Percentiles rank a stretch among this genome's conserved stretches.
phyloP scores from a whole-genome alignment of 1,140 invertebrate species.

The Halesus radiatus region DNA sequence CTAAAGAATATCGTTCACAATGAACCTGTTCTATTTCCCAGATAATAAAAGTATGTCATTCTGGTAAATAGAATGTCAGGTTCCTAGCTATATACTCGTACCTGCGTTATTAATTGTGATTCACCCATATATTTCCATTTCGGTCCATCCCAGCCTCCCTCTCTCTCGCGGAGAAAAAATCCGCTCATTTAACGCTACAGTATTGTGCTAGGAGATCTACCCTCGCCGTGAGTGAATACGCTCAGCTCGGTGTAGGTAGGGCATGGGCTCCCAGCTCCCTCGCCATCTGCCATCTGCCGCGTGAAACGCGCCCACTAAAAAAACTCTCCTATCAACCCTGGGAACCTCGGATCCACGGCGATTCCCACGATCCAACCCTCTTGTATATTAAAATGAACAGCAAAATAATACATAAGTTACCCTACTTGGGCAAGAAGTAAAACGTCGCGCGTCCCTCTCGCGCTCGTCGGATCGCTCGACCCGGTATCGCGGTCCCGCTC shows the following conservation, averaged over 20 bases:
- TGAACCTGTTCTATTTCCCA: slow-evolving; percentile 8
- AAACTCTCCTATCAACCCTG: slow-evolving; percentile 55
- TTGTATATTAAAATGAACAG: slow-evolving; percentile 57
- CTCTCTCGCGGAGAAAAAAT: slow-evolving; percentile 15
- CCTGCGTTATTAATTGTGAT: slow-evolving; percentile 28
- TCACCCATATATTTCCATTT: slow-evolving; percentile 25
- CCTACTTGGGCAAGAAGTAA: slow-evolving; percentile 51
- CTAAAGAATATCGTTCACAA: background rate
- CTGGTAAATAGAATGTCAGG: slow-evolving; percentile 12
- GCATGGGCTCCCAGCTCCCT: slow-evolving; percentile 25
- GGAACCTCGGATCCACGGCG: slow-evolving; percentile 53
- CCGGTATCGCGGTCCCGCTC: background rate
- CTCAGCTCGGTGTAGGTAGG: slow-evolving; percentile 41
- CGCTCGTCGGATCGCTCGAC: background rate
- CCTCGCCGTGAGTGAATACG: slow-evolving; percentile 38
- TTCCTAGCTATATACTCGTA: slow-evolving; percentile 4
- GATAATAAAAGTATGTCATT: slow-evolving; percentile 5
- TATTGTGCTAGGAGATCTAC: slow-evolving; percentile 42
- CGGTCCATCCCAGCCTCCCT: background rate
- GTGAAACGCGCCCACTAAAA: slow-evolving; percentile 46
- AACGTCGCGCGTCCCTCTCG: slow-evolving; percentile 42
- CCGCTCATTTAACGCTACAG: slow-evolving; percentile 42
- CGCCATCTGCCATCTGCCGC: slow-evolving; percentile 54
- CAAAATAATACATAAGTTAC: slow-evolving; percentile 58
- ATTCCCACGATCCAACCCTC: slow-evolving; percentile 57